Conservation (phyloP, 1,140 invertebrate genomes). For the Aphis craccivora region DNA sequence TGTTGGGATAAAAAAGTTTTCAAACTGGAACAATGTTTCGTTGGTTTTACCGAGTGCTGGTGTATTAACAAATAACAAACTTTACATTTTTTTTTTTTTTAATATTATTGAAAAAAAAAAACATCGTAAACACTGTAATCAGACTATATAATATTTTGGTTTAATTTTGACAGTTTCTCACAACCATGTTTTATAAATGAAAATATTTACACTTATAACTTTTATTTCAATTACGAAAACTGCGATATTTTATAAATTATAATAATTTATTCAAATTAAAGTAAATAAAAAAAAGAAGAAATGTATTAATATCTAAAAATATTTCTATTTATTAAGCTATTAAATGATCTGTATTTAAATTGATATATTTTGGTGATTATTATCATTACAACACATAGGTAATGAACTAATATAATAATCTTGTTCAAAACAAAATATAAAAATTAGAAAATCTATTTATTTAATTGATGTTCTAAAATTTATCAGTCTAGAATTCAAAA, state of each 20-base stretch:
- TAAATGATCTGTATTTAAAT: not conserved
- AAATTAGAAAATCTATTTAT: not conserved
- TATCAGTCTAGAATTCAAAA: not conserved
- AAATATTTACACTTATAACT: not conserved
- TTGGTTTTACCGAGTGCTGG: not conserved
- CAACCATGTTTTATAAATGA: not conserved
- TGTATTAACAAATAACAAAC: not conserved
- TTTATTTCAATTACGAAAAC: not conserved
- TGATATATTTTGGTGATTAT: not conserved
- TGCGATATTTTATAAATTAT: not conserved
- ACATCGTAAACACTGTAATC: constrained; percentile 14
- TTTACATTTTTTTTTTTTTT: not conserved
- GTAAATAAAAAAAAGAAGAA: not conserved
- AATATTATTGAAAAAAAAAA: not conserved
- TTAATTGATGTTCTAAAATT: not conserved
- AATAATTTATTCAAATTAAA: not conserved
- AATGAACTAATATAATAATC: not conserved
- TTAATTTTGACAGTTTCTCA: not conserved
- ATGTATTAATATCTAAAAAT: not conserved
- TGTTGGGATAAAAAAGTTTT: not conserved
- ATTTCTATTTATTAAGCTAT: not conserved
- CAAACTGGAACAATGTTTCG: not conserved
- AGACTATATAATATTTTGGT: not conserved
- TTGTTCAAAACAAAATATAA: not conserved
- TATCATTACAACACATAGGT: not conserved